A percentile compares a stretch with the other conserved stretches of the same genome.
These are phyloP conservation scores for Limosa lapponica DNA, from an alignment of 2,797 vertebrate genomes.

Conservation along the genomic window DNA sequence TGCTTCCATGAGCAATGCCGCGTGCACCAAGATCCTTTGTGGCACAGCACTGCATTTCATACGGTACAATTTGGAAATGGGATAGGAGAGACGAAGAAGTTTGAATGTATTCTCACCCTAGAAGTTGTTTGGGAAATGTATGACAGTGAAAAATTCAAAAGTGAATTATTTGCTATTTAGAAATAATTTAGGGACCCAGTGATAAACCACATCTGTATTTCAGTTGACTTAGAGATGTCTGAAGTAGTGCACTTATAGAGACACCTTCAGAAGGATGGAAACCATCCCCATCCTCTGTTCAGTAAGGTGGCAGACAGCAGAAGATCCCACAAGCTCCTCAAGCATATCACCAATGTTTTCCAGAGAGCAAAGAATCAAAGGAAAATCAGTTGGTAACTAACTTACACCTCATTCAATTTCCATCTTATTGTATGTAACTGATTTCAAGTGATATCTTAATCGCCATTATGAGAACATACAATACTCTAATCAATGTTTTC, in stretches of 20 bases:
- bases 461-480: background rate
- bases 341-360: background rate
- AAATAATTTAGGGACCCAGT: background rate
- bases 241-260: background rate
- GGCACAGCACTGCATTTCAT: background rate
- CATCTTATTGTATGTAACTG: background rate
- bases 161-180: background rate
- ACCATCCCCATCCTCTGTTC: accelerated
- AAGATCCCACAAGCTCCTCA: background rate
- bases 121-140: background rate
- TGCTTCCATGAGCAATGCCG: background rate
- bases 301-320: background rate
- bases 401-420: background rate
- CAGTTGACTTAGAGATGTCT: background rate
- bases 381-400: background rate
- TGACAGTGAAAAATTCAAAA: background rate
- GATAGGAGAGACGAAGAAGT: background rate
- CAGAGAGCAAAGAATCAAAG: background rate
- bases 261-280: background rate
- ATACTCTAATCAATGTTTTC: background rate
- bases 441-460: slow-evolving; percentile 12
- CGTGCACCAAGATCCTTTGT: background rate
- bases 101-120: background rate
- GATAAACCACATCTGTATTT: background rate
- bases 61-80: background rate